phyloP scores from a whole-genome alignment of 2,797 vertebrate species.

The Meriones psammophilus region DNA sequence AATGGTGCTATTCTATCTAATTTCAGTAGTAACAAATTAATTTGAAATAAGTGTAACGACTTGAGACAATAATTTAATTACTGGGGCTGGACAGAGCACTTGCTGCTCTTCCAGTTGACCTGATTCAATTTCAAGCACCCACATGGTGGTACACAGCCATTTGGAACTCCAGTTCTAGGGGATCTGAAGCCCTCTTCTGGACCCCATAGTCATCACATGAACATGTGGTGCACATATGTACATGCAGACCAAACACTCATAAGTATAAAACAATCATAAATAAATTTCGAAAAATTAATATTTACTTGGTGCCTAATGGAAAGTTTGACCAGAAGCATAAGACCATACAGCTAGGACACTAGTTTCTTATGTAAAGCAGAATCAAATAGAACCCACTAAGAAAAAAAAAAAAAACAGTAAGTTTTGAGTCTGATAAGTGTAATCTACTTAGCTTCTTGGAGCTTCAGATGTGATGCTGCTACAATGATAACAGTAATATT shows the following conservation, averaged over 20 bases:
- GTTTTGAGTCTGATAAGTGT: neutral
- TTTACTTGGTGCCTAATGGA: neutral
- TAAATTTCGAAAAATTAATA: neutral
- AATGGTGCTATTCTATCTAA: neutral
- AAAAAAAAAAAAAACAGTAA: neutral
- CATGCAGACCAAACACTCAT: neutral
- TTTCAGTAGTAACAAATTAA: neutral
- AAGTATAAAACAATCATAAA: neutral
- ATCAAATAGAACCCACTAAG: neutral
- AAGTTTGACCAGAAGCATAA: neutral
- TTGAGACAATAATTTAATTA: neutral
- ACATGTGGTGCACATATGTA: neutral
- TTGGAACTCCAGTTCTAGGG: neutral
- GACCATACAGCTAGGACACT: neutral
- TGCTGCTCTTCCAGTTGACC: neutral
- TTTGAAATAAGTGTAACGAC: neutral
- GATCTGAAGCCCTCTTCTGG: neutral
- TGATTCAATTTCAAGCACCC: neutral
- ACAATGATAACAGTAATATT: neutral
- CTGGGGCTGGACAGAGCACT: neutral
- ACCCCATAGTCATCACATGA: too few species aligned
- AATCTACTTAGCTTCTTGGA: neutral
- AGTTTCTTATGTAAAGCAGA: neutral
- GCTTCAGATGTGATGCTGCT: neutral
- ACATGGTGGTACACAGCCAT: neutral